Conservation (phyloP, 2,888 invertebrate species). For the Trachelus stipa region DNA sequence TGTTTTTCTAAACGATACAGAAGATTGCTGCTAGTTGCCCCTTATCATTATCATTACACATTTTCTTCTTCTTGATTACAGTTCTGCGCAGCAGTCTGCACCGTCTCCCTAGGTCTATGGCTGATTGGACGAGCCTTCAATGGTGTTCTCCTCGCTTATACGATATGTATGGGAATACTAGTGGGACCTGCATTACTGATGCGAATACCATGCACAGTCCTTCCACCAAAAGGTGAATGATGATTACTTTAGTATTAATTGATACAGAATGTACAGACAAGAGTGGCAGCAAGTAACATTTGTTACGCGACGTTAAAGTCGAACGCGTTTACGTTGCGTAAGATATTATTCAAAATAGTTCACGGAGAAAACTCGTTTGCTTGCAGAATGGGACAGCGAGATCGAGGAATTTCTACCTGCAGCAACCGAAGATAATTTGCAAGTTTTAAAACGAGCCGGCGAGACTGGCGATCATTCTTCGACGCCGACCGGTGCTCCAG, state of each 20-base stretch:
- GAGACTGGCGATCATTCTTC: constrained; percentile 61
- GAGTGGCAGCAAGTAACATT: not conserved
- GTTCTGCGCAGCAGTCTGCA: constrained; percentile 58
- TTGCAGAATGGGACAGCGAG: constrained; percentile 63
- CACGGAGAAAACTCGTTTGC: not conserved
- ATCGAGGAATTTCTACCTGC: constrained; percentile 65
- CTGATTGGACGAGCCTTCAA: constrained; percentile 54
- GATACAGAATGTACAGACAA: not conserved
- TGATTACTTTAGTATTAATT: not conserved
- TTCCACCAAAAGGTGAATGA: constrained; percentile 52
- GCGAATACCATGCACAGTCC: constrained; percentile 47
- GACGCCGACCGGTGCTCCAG: constrained; percentile 52
- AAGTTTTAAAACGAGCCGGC: constrained; percentile 61
- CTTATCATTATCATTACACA: not conserved
- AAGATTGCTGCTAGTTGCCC: not conserved
- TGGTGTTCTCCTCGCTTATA: constrained; percentile 52
- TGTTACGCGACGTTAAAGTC: constrained; percentile 12
- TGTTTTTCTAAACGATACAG: not conserved
- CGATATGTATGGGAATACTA: constrained; percentile 56
- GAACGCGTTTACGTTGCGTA: constrained; percentile 18
- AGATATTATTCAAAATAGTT: not conserved
- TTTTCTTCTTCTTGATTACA: constrained; percentile 29
- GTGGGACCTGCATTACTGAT: constrained; percentile 53
- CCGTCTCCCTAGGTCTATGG: constrained; percentile 54
- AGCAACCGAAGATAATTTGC: constrained; percentile 61